phyloP scores from a whole-genome alignment of 2,113 vertebrate species.

The Ctenodactylus gundi region DNA sequence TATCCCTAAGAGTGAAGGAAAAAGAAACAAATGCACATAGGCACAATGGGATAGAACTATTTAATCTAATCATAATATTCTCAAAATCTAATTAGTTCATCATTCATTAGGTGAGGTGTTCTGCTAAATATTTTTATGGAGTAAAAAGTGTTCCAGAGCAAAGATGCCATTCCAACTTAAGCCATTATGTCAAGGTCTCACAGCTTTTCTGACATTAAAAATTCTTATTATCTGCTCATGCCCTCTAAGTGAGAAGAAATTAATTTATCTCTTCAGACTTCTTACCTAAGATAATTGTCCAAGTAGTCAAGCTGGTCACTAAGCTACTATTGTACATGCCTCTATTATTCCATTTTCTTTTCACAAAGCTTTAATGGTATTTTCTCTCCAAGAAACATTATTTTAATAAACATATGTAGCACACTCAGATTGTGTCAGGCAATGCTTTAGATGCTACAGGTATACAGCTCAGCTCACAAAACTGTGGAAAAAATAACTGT shows the following conservation, averaged over 20 bases:
- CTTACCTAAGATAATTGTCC: background rate
- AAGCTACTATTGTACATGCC: background rate
- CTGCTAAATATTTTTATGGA: background rate
- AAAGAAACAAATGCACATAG: constrained; percentile 15
- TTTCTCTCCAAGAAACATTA: background rate
- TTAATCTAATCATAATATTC: constrained; percentile 49
- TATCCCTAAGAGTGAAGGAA: constrained; percentile 48
- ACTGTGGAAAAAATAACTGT: background rate
- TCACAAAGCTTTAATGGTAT: constrained; percentile 25
- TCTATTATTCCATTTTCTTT: background rate
- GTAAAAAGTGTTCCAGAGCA: background rate
- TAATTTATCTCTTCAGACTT: background rate
- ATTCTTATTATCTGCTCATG: background rate
- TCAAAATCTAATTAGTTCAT: constrained; percentile 58
- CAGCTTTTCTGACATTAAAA: constrained; percentile 2
- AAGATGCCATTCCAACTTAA: background rate
- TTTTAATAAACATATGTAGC: background rate
- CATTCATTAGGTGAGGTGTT: constrained; percentile 24
- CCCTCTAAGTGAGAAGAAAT: background rate
- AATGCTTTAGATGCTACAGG: background rate
- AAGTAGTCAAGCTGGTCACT: background rate
- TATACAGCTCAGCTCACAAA: background rate
- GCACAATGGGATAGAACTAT: constrained; percentile 46
- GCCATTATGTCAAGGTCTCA: background rate
- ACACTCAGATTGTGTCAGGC: background rate